phyloP scores from a whole-genome alignment of 1,140 invertebrate genomes.

The Oreohelix idahoensis region DNA sequence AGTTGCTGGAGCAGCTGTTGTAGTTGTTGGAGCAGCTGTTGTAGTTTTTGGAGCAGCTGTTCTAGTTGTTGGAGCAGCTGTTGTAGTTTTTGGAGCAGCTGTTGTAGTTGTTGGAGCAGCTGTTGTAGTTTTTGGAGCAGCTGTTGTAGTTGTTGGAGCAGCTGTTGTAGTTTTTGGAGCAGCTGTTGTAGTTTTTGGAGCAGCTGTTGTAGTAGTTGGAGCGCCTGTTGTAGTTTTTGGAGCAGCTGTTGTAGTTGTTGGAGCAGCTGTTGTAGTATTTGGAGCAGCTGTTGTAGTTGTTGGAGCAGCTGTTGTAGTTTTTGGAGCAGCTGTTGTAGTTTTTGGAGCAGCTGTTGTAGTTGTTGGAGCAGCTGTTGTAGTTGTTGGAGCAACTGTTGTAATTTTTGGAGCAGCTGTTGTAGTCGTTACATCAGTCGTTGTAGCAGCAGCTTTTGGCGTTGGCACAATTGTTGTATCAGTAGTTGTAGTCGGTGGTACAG shows the following conservation, averaged over 20 bases:
- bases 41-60: not conserved
- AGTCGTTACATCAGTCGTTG: not conserved
- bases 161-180: not conserved
- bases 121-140: not conserved
- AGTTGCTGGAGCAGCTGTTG: not conserved
- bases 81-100: not conserved
- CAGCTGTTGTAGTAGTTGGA: not conserved
- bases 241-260: conserved; percentile 1
- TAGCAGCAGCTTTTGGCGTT: not conserved
- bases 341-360: not conserved
- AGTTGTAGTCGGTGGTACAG: not conserved
- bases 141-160: not conserved
- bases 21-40: not conserved
- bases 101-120: conserved; percentile 1
- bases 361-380: not conserved
- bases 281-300: not conserved
- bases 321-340: not conserved
- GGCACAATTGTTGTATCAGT: not conserved
- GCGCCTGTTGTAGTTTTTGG: not conserved
- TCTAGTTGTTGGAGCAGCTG: not conserved
- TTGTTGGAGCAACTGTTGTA: not conserved
- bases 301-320: not conserved
- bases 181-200: not conserved
- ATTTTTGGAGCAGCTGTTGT: not conserved
- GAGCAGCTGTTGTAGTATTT: not conserved